A percentile compares a stretch with the other conserved stretches of the same genome.
These are phyloP conservation scores for Merluccius polli DNA, from an alignment of 2,797 vertebrate genomes.

Conservation along the genomic window DNA sequence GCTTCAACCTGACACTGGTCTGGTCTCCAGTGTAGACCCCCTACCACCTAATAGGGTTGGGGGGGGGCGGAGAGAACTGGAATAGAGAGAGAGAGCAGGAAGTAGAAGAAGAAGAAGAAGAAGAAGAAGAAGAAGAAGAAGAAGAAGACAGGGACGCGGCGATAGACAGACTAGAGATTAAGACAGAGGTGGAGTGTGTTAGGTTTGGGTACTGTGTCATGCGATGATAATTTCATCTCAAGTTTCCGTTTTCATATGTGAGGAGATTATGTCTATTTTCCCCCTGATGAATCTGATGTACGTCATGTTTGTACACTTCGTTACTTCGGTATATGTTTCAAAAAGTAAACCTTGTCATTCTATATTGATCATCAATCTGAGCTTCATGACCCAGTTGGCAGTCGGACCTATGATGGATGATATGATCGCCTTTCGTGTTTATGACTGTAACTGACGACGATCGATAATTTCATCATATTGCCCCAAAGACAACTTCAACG, in stretches of 20 bases:
- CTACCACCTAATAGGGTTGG: constrained; percentile 31
- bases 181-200: constrained; percentile 1
- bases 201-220: background rate
- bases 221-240: background rate
- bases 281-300: background rate
- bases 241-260: background rate
- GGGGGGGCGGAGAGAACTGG: background rate
- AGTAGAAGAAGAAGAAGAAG: background rate
- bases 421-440: background rate
- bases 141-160: constrained; percentile 10
- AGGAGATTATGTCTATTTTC: background rate
- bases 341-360: background rate
- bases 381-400: background rate
- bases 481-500: background rate
- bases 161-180: constrained; percentile 12
- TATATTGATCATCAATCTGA: background rate
- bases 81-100: background rate
- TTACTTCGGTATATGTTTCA: no score
- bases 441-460: background rate
- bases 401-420: background rate
- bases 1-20: constrained; percentile 32
- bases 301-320: background rate
- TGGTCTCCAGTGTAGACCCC: constrained; percentile 45
- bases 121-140: constrained; percentile 11
- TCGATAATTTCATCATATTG: background rate